A percentile compares a stretch with the other conserved stretches of the same genome.
Conservation (phyloP, 2,797 vertebrate genomes). For the Galagoides demidoff region DNA sequence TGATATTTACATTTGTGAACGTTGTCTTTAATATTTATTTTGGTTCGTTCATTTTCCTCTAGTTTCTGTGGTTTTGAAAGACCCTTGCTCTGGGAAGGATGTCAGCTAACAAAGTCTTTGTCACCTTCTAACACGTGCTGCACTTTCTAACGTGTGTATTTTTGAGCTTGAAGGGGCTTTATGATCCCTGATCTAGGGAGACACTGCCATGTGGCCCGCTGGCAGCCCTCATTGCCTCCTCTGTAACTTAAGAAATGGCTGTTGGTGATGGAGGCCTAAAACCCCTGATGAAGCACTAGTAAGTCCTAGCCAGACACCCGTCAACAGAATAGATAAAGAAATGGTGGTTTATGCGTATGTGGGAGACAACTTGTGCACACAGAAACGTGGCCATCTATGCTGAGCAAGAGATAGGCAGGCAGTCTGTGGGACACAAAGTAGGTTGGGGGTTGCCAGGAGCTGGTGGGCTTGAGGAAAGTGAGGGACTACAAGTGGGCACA, state of each 20-base stretch:
- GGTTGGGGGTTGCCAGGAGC: neutral
- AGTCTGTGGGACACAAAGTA: neutral
- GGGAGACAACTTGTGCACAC: fast-evolving
- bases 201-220: fast-evolving
- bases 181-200: too few species aligned
- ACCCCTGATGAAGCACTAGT: too few species aligned
- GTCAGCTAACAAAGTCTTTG: neutral
- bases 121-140: neutral
- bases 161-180: neutral
- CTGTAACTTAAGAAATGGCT: neutral
- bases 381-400: fast-evolving
- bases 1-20: neutral
- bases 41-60: neutral
- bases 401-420: fast-evolving
- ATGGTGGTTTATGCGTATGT: fast-evolving
- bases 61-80: neutral
- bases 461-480: fast-evolving
- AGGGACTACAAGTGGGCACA: fast-evolving
- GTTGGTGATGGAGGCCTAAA: neutral
- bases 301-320: neutral
- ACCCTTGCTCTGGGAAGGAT: neutral
- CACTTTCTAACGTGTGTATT: neutral
- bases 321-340: fast-evolving
- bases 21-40: neutral
- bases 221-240: neutral